Conservation (phyloP, 2,113 vertebrate genomes). For the Dipodomys ordii region DNA sequence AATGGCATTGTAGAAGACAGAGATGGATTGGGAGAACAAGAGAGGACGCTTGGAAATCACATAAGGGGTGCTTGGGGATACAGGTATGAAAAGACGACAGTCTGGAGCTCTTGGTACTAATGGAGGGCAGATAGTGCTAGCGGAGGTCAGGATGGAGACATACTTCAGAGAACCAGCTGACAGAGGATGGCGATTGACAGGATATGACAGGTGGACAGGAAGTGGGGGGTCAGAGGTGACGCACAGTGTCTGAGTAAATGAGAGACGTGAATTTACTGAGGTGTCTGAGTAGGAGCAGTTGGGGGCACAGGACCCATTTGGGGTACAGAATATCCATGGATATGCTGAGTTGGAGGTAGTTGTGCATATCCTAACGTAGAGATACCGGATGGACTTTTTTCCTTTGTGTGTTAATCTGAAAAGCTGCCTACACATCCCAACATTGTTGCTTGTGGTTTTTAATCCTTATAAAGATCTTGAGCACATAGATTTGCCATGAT, state of each 20-base stretch:
- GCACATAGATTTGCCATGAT: neutral
- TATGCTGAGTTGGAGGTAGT: neutral
- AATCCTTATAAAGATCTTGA: neutral
- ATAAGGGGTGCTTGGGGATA: neutral
- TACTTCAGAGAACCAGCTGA: neutral
- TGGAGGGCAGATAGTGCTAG: neutral
- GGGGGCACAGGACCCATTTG: neutral
- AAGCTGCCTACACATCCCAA: neutral
- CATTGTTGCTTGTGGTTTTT: neutral
- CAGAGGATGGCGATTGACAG: too few species aligned
- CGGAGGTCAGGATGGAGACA: neutral
- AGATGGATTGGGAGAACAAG: neutral
- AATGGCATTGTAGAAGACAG: neutral
- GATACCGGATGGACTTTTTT: neutral
- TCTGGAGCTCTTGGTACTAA: neutral
- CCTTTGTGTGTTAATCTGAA: neutral
- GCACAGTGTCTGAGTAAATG: neutral
- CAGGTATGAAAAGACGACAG: neutral
- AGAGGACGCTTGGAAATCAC: fast-evolving
- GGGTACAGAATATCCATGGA: neutral
- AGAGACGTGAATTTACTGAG: neutral
- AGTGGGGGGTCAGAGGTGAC: neutral
- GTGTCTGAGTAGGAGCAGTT: neutral
- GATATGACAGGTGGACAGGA: neutral
- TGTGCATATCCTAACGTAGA: neutral